Percentiles rank a stretch among this genome's conserved stretches.
Evolutionary conservation across 1,140 invertebrate genomes (phyloP).

Genomic region (Heliothis virescens): DNA sequence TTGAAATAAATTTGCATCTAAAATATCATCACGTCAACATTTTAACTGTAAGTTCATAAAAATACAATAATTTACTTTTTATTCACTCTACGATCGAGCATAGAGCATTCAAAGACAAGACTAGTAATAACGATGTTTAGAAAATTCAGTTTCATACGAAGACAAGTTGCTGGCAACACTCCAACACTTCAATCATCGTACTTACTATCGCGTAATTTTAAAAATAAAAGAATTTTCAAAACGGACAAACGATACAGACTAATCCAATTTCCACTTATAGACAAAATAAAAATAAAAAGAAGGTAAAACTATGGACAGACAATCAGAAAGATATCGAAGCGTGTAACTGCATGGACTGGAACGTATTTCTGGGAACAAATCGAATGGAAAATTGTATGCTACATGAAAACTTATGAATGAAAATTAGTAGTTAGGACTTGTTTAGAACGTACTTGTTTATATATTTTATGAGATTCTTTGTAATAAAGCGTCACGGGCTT

Average conservation of each 20-base stretch:
- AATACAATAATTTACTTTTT: neutral
- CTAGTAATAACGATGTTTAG: conserved; percentile 15
- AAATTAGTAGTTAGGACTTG: conserved; percentile 14
- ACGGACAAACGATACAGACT: neutral
- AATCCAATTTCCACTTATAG: conserved; percentile 31
- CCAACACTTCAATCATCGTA: conserved; percentile 24
- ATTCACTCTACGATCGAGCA: neutral
- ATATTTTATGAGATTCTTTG: no score
- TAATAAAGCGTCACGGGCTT: no score
- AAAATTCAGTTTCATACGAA: conserved; percentile 18
- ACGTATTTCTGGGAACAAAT: conserved; percentile 31
- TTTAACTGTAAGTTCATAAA: neutral
- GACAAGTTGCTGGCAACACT: neutral
- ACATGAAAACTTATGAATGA: conserved; percentile 9
- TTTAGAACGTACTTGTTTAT: neutral
- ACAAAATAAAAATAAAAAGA: conserved; percentile 33
- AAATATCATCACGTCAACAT: neutral
- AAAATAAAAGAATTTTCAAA: conserved; percentile 5
- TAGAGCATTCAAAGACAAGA: conserved; percentile 10
- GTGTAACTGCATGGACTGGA: conserved; percentile 34
- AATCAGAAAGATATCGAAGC: conserved; percentile 43
- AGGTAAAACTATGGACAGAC: conserved; percentile 38
- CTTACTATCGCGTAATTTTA: conserved; percentile 18
- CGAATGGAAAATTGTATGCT: conserved; percentile 33
- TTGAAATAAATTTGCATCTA: no score